Base-by-base conservation (phyloP, 2,113 vertebrate genomes). In the Alosa alosa region DNA sequence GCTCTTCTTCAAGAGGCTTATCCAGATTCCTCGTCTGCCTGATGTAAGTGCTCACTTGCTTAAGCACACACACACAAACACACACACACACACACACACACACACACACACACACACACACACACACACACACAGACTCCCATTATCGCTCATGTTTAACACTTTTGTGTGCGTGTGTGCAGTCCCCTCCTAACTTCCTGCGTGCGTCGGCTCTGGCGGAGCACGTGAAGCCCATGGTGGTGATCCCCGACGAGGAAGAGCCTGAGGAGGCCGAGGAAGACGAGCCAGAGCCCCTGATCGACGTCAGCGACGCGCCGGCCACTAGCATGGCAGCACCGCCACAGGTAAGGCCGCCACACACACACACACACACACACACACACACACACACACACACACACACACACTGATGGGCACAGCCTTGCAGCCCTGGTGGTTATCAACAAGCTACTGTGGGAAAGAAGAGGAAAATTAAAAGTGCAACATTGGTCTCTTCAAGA, bases 1-100 rank as follows among this genome's bases (percentile, higher is more conserved):
- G 98, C 82, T 97, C 82, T 99, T 96, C 90, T 99, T 99, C 92
- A 99, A 99, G 93, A 94, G 98, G 20, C 97, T 99, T 89, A 99
- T 99, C 92, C 98, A 99, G 95, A 99, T 99, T 84, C 98, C 98
- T 1, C 95, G 95, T 87, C 95, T 99, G 89, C 98, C 98, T 0
- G 98, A 99, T 93, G 98, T 99, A 93, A 95, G 95, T 72, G 45
- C 17, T 8, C 25, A 7, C 82, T 25, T 13, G 3, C 49, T 11
- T 22, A 13, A n/a, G 15, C 25, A 36, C n/a, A 13, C 64, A 13
- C n/a, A 13, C 25, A 3, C 1, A 3, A 25, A 3, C n/a, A 46
- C 55, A 1, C 0, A 2, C 25, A 1, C 47, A 25, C 25, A 36
- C n/a, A 13, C 64, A 13, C n/a, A 13, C 25, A 3, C 9, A 3